These are phyloP conservation scores for Drosophila siamana DNA, from an alignment of 2,888 invertebrate species.

Conservation along the genomic window DNA sequence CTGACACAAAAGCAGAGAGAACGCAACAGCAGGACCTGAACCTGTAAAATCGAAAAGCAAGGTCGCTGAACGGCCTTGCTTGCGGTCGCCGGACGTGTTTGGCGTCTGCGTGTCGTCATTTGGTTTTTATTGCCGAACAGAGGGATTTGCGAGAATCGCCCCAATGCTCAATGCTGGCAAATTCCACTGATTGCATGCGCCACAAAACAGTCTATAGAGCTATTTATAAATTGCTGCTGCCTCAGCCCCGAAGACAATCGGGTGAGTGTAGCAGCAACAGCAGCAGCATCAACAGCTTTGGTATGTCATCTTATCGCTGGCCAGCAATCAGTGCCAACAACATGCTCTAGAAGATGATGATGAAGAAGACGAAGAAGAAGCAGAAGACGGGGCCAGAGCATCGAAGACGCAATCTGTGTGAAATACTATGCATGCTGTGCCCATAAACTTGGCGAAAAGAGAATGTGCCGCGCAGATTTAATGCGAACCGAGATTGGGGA, in stretches of 20 bases:
- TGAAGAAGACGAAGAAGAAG: too few species aligned
- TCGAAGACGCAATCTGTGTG: constrained; percentile 72
- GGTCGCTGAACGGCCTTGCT: constrained; percentile 84
- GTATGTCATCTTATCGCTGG: constrained; percentile 74
- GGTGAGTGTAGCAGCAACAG: constrained; percentile 28
- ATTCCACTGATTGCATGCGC: constrained; percentile 80
- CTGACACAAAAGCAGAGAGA: constrained; percentile 45
- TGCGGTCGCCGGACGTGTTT: constrained; percentile 70
- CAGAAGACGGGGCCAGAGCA: not conserved
- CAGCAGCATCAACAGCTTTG: constrained; percentile 53
- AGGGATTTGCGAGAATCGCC: constrained; percentile 56
- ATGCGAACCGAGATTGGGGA: constrained; percentile 56
- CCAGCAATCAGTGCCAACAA: constrained; percentile 60
- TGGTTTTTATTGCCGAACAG: constrained; percentile 70
- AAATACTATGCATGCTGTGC: constrained; percentile 71
- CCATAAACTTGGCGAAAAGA: constrained; percentile 72
- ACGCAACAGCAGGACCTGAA: constrained; percentile 33
- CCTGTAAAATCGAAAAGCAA: constrained; percentile 64
- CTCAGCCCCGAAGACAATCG: constrained; percentile 54
- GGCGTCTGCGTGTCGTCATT: constrained; percentile 79
- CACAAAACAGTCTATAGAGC: constrained; percentile 39
- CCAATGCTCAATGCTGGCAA: constrained; percentile 36
- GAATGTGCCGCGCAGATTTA: constrained; percentile 75
- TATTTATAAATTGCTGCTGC: constrained; percentile 68
- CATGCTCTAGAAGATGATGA: constrained; percentile 6